Base-by-base conservation (phyloP, 2,797 vertebrate species). In the Dermochelys coriacea region DNA sequence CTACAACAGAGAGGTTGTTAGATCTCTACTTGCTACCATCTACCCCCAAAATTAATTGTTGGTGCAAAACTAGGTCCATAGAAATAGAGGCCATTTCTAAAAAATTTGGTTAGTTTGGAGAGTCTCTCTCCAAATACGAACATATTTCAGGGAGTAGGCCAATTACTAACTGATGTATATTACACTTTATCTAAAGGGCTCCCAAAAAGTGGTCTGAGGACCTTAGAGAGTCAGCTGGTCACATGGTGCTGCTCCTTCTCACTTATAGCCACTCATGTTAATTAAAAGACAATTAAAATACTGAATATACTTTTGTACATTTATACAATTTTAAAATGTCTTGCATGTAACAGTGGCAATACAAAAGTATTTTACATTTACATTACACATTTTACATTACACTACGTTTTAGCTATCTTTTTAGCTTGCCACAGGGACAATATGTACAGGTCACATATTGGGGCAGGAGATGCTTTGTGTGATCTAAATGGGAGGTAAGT, bases 1-100 rank as follows among this genome's bases (percentile, higher is more conserved):
- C 31, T 10, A 15, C 0, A 0, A 0, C 0, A 2, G 4, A 84
- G 9, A 80, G 37, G 90, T 85, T 57, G 50, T 29, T 80, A 84
- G 49, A 3, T 23, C 0, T 51, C 15, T 4, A 47, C 0, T 57
- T 84, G 94, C 27, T 86, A n/a, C 29, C 12, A 10, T 81, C 7
- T 1, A 0, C 68, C 91, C 9, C 27, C 2, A 5, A 49, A 25
- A 31, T 37, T 15, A 78, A 12, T 18, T 84, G 1, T 27, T 80
- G 45, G 12, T 77, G 6, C 45, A 77, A 47, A 27, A 77, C 12
- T 23, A 71, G 19, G 10, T 37, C n/a, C n/a, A 71, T 4, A 37
- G 64, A 71, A 71, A 41, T 71, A 71, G 19, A 71, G 19, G 19
- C n/a, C 19, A 23, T 64, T 71, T 71, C 19, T 71, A 45, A 77